A percentile compares a stretch with the other conserved stretches of the same genome.
phyloP scores from a whole-genome alignment of 1,140 invertebrate species.

The Drosophila repleta region DNA sequence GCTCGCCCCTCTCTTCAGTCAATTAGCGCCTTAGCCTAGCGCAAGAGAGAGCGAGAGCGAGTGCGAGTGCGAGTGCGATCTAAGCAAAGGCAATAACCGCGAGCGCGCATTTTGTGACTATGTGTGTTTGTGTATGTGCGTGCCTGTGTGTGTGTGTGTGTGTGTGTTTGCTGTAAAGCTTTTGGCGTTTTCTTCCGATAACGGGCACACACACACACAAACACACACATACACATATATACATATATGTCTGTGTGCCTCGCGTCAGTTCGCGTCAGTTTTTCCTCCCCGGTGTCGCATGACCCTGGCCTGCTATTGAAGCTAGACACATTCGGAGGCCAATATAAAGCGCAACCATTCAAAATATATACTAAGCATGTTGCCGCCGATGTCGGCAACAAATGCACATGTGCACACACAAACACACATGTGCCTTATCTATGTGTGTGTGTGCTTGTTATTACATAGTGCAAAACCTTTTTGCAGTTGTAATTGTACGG shows the following conservation, averaged over 20 bases:
- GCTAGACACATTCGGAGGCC: conserved; percentile 79
- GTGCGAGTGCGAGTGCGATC: too few relatives aligned
- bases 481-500: conserved; percentile 20
- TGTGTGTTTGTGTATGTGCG: conserved; percentile 11
- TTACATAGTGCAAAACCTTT: conserved; percentile 14
- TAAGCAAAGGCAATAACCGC: conserved; percentile 80
- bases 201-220: conserved; percentile 67
- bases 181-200: conserved; percentile 83
- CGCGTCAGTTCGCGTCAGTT: conserved; percentile 72
- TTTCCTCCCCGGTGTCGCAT: conserved; percentile 81
- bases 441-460: conserved; percentile 7
- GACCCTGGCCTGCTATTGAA: conserved; percentile 83
- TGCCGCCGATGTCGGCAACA: conserved; percentile 37
- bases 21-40: conserved; percentile 29
- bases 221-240: conserved; percentile 1
- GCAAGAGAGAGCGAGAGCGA: conserved; percentile 14
- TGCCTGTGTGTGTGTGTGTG: conserved; percentile 7
- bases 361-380: conserved; percentile 74
- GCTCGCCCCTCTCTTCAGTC: conserved; percentile 9
- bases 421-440: not conserved
- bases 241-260: conserved; percentile 31
- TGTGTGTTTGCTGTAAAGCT: conserved; percentile 45
- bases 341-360: conserved; percentile 81
- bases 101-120: conserved; percentile 43
- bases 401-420: conserved; percentile 14